Base-by-base conservation (phyloP, 2,888 invertebrate genomes). In the Epirrhoe tristata region DNA sequence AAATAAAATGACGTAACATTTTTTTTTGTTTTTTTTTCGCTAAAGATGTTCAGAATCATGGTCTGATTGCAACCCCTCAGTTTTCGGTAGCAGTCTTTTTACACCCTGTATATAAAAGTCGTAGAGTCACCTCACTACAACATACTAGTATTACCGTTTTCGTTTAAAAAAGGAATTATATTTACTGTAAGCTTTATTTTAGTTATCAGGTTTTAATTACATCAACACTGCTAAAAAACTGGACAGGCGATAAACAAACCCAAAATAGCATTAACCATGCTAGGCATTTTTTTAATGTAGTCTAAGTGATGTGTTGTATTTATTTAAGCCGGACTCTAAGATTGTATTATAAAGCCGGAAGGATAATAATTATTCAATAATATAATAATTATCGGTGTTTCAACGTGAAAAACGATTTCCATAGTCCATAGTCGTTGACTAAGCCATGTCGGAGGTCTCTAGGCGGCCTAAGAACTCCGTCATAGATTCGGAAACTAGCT, bases 171-270 rank as follows among this genome's bases (percentile, higher is more conserved):
- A 56, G 55, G 7, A 34, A 67, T 16, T 51, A 34, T 32, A 58
- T 55, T 53, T 39, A 67, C 63, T 24, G 64, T 58, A 61, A 61
- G 64, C 39, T 59, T 63, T 63, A 63, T 63, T 57, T 59, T n/a
- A 32, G 53, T 59, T 34, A 56, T 31, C 48, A 24, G 60, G 67
- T 57, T 62, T 66, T 67, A 67, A 67, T 60, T 57, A 67, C 67
- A 61, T 50, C 50, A 67, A 61, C 53, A 61, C 50, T 50, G 16
- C 48, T 31, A 67, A 64, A 66, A 64, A 67, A 58, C 60, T 57
- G 10, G 67, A 57, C 60, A 57, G 43, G 54, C 67, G 16, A 67
- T 63, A 55, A 59, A 61, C 59, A 59, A 56, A 48, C 57, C 63
- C 53, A 60, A 57, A 63, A 63, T 63, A 67, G 60, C 31, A 58